Base-by-base conservation (phyloP, 2,113 vertebrate genomes). In the Mobula birostris region DNA sequence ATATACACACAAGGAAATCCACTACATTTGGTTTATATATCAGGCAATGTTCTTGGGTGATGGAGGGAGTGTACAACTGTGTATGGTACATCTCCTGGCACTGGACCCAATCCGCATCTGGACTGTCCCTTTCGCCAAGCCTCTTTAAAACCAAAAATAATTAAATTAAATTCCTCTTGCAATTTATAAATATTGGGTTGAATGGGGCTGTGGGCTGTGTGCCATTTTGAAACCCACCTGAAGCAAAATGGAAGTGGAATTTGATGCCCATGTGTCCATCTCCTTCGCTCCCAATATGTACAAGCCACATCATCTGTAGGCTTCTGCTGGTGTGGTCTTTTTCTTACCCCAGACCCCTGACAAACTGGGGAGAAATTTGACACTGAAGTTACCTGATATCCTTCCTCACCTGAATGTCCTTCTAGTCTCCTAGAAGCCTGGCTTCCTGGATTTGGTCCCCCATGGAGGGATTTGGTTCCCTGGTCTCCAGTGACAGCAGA, bases 21-120 rank as follows among this genome's bases (percentile, higher is more conserved):
- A 63, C n/a, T 90, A 66, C n/a, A 66, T 66, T 63, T 90, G 61
- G 61, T 63, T 90, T 90, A 90, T 90, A 90, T 90, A 90, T 90
- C 29, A 3, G 61, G 58, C 61, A 4, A 27, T 29, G 85, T 88
- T 61, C n/a, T 24, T 27, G 12, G 78, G 32, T 77, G 76, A 40
- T 1, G 12, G 48, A 21, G 56, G 15, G 2, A 11, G 61, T 90
- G 29, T 90, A 32, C 7, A 68, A 66, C 11, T 40, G 32, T 48
- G 79, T 19, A 58, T 6, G 15, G 61, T n/a, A 15, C 14, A n/a
- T 63, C 83, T 87, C 58, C 2, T 9, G 11, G n/a, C 77, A 79
- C 58, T 63, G 58, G 14, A 24, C 63, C 61, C 58, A 36, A 14
- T n/a, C 29, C n/a, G 5, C 7, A n/a, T 24, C 83, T 29, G 24